These are phyloP conservation scores for Heteromurus nitidus DNA, from an alignment of 2,888 invertebrate genomes.

Conservation along the genomic window DNA sequence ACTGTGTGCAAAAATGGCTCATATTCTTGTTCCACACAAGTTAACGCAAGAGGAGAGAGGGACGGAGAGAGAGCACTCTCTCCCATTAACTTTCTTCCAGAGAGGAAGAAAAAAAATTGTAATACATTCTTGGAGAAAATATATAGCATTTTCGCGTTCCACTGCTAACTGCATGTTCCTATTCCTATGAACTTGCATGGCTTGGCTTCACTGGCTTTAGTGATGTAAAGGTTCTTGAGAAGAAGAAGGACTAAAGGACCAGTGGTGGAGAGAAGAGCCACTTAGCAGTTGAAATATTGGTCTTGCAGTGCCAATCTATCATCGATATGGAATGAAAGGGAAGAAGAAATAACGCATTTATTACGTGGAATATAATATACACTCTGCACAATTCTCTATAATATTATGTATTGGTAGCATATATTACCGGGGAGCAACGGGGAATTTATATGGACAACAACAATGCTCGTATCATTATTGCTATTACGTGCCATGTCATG, in stretches of 20 bases:
- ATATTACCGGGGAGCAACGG: neutral
- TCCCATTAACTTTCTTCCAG: too few species aligned
- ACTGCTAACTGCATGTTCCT: neutral
- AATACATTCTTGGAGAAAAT: neutral
- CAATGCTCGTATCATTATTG: slow-evolving; percentile 6
- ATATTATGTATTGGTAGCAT: too few species aligned
- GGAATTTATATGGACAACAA: neutral
- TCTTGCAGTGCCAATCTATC: slow-evolving; percentile 50
- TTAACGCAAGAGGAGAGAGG: too few species aligned
- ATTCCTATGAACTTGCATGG: neutral
- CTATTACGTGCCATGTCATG: slow-evolving; percentile 18
- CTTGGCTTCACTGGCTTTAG: neutral
- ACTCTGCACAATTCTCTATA: neutral
- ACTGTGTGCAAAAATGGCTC: neutral
- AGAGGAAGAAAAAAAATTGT: slow-evolving; percentile 1
- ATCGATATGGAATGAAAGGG: slow-evolving; percentile 18
- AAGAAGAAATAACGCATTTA: slow-evolving; percentile 18
- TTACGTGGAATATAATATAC: neutral
- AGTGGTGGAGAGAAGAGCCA: slow-evolving; percentile 41
- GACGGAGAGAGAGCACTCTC: neutral
- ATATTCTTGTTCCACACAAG: neutral
- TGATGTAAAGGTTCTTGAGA: slow-evolving; percentile 21
- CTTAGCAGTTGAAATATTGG: slow-evolving; percentile 49
- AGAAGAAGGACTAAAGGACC: slow-evolving; percentile 28
- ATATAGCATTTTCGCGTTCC: neutral